Evolutionary conservation across 2,888 invertebrate species (phyloP), one percentile per base, ranked within the genome.

Genomic region (Heteromyza rotundicornis): DNA sequence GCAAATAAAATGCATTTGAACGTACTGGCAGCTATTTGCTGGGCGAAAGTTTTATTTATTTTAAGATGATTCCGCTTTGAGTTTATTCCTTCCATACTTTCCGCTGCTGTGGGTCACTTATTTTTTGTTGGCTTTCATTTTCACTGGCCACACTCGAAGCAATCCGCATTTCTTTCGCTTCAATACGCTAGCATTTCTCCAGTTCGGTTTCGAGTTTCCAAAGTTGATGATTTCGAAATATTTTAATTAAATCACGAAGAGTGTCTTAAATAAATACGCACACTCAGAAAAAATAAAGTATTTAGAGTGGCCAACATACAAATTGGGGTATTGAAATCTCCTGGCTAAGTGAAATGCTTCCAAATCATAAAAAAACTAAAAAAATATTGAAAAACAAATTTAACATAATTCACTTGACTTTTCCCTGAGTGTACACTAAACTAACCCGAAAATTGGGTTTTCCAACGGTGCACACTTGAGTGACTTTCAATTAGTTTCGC

Each of bases 401-500:
- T n/a, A n/a, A n/a, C n/a, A n/a, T n/a, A n/a, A n/a, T n/a, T n/a
- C n/a, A n/a, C n/a, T n/a, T n/a, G n/a, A n/a, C n/a, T n/a, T 40
- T 40, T 40, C 40, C 47, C 17, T n/a, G 32, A 32, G 5, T 32
- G 32, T 8, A 12, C 12, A 19, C 47, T 47, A 47, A 47, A 47
- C 47, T 40, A 40, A 40, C 40, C 10, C 40, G 14, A 8, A 40
- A 32, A 32, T 2, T 16, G 12, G 20, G 1, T 24, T n/a, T 16
- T 2, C n/a, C 16, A 23, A 14, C 2, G 1, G 40, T n/a, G 22
- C 55, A 44, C 71, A 74, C 73, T 77, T 79, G 79, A 78, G 70
- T 76, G 70, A 75, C 71, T 80, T 81, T 77, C 81, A 81, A 80
- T 81, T 79, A 80, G 78, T 74, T 78, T 70, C 60, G 69, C 69